Percentiles rank a stretch among this genome's conserved stretches.
Evolutionary conservation across 2,888 invertebrate species (phyloP).

Genomic region (Hirtodrosophila alboralis): DNA sequence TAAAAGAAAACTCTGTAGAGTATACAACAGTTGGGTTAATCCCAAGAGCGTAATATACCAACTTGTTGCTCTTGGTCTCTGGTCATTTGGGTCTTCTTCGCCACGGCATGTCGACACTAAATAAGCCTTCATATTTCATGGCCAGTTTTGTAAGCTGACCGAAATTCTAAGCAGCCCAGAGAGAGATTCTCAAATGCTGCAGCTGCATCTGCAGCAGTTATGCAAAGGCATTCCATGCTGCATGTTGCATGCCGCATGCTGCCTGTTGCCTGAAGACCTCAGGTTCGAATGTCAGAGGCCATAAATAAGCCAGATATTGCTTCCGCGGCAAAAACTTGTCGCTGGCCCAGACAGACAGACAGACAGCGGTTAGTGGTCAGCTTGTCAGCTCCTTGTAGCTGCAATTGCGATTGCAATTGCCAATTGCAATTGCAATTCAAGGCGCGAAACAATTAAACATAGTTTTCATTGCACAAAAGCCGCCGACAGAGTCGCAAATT

Average conservation of each 20-base stretch:
- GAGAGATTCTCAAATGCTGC: slow-evolving; percentile 41
- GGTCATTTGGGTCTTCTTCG: no score
- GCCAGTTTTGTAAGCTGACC: slow-evolving; percentile 62
- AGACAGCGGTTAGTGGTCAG: slow-evolving; percentile 17
- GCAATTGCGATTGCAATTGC: slow-evolving; percentile 13
- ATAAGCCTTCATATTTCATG: slow-evolving; percentile 80
- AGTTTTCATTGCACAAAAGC: slow-evolving; percentile 79
- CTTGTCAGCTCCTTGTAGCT: slow-evolving; percentile 34
- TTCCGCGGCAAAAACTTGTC: slow-evolving; percentile 50
- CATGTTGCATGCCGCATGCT: no score
- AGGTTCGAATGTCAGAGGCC: slow-evolving; percentile 73
- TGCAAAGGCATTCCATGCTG: slow-evolving; percentile 68
- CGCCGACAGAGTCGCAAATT: slow-evolving; percentile 72
- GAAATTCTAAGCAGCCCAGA: slow-evolving; percentile 73
- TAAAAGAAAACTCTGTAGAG: no score
- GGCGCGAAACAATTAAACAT: slow-evolving; percentile 79
- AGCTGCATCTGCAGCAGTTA: slow-evolving; percentile 53
- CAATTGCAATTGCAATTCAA: slow-evolving; percentile 61
- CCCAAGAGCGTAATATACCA: no score
- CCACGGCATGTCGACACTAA: slow-evolving; percentile 72
- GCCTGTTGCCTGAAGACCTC: slow-evolving; percentile 12
- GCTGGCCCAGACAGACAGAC: no score
- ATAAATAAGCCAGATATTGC: slow-evolving; percentile 65
- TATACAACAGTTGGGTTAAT: no score
- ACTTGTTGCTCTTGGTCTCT: neutral